Evolutionary conservation across 2,113 vertebrate species (phyloP).

Genomic region (Chauna torquata): DNA sequence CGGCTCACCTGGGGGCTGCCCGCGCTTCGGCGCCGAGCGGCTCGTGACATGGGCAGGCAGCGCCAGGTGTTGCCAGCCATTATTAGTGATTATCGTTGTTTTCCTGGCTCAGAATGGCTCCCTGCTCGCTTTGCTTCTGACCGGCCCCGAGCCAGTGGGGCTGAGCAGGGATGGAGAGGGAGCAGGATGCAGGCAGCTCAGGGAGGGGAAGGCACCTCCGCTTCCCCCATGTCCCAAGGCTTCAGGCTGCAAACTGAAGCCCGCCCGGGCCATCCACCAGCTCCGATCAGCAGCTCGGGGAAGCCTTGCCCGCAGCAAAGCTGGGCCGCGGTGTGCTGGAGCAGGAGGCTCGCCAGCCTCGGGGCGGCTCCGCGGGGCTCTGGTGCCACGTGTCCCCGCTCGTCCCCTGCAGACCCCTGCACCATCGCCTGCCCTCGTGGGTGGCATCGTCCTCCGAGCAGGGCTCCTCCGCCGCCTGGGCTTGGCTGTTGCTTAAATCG

Average conservation of each 20-base stretch:
- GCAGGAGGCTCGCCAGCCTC: too few relatives aligned
- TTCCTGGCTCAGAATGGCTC: background rate
- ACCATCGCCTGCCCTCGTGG: accelerated
- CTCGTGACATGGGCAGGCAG: conserved; percentile 16
- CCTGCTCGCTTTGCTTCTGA: background rate
- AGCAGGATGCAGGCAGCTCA: background rate
- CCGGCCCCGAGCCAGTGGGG: background rate
- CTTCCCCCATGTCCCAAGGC: too few relatives aligned
- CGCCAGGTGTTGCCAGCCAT: background rate
- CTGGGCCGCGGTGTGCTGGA: too few relatives aligned
- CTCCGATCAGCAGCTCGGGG: too few relatives aligned
- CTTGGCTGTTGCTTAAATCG: background rate
- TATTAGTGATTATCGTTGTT: conserved; percentile 7
- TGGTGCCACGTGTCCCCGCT: accelerated
- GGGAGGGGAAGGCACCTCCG: too few relatives aligned
- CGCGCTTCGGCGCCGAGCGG: background rate
- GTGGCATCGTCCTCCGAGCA: background rate
- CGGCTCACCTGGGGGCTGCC: background rate
- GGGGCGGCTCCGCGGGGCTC: too few relatives aligned
- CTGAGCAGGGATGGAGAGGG: accelerated
- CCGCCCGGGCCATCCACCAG: too few relatives aligned
- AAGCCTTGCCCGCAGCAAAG: too few relatives aligned
- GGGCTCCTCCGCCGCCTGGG: background rate
- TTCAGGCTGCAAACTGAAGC: too few relatives aligned
- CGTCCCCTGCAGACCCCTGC: background rate